Evolutionary conservation across 2,888 invertebrate genomes (phyloP).

Genomic region (Crossocerus cetratus): DNA sequence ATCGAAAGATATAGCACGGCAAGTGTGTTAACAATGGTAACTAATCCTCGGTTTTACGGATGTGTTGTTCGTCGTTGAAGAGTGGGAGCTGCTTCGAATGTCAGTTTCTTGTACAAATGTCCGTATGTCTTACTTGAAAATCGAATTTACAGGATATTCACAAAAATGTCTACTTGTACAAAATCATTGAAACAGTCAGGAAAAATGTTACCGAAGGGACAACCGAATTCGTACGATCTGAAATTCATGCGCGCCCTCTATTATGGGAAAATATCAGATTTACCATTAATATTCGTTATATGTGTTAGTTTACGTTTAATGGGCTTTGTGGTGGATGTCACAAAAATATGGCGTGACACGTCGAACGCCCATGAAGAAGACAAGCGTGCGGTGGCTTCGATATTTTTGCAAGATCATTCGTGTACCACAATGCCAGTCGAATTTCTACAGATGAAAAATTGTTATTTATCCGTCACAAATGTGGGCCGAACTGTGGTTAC

Average conservation of each 20-base stretch:
- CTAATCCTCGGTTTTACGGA: too few species aligned
- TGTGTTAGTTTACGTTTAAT: neutral
- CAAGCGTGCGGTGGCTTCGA: neutral
- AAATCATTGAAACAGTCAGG: neutral
- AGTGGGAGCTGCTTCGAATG: too few species aligned
- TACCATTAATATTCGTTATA: neutral
- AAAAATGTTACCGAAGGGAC: neutral
- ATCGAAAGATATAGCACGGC: constrained; percentile 9
- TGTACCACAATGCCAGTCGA: neutral
- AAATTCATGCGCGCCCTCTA: neutral
- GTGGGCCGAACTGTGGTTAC: constrained; percentile 34
- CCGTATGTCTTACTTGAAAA: neutral
- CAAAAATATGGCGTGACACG: too few species aligned
- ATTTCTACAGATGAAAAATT: neutral
- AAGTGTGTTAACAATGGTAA: neutral
- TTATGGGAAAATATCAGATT: neutral
- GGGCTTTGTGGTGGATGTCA: too few species aligned
- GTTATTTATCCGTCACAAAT: neutral
- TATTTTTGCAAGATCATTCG: neutral
- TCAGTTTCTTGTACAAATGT: too few species aligned
- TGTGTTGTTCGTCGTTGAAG: too few species aligned
- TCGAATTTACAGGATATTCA: constrained; percentile 7
- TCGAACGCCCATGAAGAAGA: too few species aligned
- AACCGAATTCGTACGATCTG: neutral
- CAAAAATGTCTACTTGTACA: neutral